Percentiles rank a stretch among this genome's conserved stretches.
Conservation (phyloP, 1,140 invertebrate species). For the Pseudomyrmex gracilis region DNA sequence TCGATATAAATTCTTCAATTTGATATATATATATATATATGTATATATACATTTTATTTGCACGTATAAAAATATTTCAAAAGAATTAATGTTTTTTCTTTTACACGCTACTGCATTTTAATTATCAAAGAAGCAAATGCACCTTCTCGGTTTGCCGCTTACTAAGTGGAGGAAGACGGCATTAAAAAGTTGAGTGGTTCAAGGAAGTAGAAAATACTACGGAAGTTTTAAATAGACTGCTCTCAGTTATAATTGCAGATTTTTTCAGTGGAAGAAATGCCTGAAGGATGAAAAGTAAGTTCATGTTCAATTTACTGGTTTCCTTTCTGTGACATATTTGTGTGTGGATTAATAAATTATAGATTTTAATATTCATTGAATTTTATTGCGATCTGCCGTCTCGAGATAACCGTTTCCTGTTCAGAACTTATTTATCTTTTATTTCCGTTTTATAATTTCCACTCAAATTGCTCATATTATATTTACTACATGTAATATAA, state of each 20-base stretch:
- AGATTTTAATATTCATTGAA: background rate
- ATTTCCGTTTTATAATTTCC: background rate
- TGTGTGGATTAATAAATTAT: background rate
- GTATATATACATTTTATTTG: slow-evolving; percentile 9
- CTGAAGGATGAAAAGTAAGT: background rate
- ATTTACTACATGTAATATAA: background rate
- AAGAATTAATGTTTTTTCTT: background rate
- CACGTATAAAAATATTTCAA: slow-evolving; percentile 1
- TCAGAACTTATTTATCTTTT: background rate
- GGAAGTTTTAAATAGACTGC: slow-evolving; percentile 33
- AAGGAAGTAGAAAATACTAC: slow-evolving; percentile 28
- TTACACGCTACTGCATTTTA: background rate
- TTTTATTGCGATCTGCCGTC: background rate
- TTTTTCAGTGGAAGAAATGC: slow-evolving; percentile 8
- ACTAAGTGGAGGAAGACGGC: background rate
- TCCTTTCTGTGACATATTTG: background rate
- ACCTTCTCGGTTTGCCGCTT: background rate
- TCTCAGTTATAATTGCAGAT: slow-evolving; percentile 15
- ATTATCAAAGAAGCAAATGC: slow-evolving; percentile 18
- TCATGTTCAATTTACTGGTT: slow-evolving; percentile 12
- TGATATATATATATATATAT: background rate
- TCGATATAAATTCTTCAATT: background rate
- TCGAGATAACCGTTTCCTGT: background rate
- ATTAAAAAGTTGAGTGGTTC: slow-evolving; percentile 30
- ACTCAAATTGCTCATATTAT: too few relatives aligned